Percentiles rank a stretch among this genome's conserved stretches.
phyloP scores from a whole-genome alignment of 2,888 invertebrate genomes.

The Cyclophora albipunctata region DNA sequence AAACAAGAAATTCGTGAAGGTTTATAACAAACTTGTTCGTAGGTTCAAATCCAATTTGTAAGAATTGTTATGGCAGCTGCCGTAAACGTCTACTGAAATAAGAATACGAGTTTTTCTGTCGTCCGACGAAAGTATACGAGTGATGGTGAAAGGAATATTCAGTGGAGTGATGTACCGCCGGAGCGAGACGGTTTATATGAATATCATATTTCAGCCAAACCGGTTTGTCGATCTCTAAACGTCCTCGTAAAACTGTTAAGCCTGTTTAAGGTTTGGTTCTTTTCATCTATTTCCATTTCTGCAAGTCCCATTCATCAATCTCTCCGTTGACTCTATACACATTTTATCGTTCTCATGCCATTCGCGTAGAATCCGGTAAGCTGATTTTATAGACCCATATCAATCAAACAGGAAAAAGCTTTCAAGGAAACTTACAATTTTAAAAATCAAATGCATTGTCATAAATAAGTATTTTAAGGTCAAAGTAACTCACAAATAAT shows the following conservation, averaged over 20 bases:
- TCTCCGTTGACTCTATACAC: too few species aligned
- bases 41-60: conserved; percentile 54
- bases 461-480: too few species aligned
- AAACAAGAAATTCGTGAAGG: conserved; percentile 29
- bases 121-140: conserved; percentile 34
- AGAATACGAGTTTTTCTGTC: conserved; percentile 48
- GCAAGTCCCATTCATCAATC: too few species aligned
- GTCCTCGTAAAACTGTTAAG: conserved; percentile 59
- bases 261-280: conserved; percentile 18
- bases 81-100: conserved; percentile 46
- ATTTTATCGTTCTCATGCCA: too few species aligned
- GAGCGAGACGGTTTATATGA: conserved; percentile 51
- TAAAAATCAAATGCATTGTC: too few species aligned
- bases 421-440: too few species aligned
- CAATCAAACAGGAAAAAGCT: too few species aligned
- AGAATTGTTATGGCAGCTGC: conserved; percentile 46
- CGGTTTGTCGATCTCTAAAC: conserved; percentile 48
- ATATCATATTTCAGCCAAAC: conserved; percentile 61
- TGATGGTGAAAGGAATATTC: conserved; percentile 37
- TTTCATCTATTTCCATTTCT: too few species aligned
- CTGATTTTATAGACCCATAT: too few species aligned
- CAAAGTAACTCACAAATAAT: too few species aligned
- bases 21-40: conserved; percentile 34
- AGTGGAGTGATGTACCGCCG: conserved; percentile 44
- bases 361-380: too few species aligned